Evolutionary conservation across 2,888 invertebrate species (phyloP).

Genomic region (Eudemis profundana): DNA sequence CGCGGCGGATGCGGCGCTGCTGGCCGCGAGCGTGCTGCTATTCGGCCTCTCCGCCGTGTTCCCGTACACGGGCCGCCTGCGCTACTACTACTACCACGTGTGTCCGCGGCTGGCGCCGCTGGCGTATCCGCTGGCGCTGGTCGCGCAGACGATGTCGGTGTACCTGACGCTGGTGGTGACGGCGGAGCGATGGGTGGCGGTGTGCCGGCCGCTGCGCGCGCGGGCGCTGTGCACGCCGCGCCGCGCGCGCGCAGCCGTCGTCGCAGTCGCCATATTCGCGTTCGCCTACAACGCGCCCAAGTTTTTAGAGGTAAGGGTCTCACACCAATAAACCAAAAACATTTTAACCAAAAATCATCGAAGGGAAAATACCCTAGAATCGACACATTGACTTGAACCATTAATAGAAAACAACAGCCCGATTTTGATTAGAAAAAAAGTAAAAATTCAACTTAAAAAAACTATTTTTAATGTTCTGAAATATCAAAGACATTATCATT

Average conservation of each 20-base stretch:
- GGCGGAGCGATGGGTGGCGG: conserved; percentile 97
- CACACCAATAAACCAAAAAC: too few species aligned
- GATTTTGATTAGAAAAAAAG: too few species aligned
- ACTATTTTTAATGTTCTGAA: too few species aligned
- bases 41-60: conserved; percentile 95
- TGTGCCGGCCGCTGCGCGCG: conserved; percentile 95
- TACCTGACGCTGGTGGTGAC: conserved; percentile 96
- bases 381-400: too few species aligned
- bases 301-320: conserved; percentile 88
- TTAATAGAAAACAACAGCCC: too few species aligned
- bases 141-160: conserved; percentile 96
- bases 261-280: conserved; percentile 92
- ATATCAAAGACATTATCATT: too few species aligned
- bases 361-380: too few species aligned
- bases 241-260: conserved; percentile 92
- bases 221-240: conserved; percentile 96
- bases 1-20: conserved; percentile 95
- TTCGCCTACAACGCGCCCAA: conserved; percentile 94
- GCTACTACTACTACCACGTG: conserved; percentile 91
- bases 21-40: conserved; percentile 93
- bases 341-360: too few species aligned
- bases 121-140: conserved; percentile 93
- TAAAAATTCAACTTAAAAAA: too few species aligned
- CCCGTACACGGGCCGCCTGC: conserved; percentile 91
- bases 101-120: conserved; percentile 93